These are phyloP conservation scores for Thaumetopoea pityocampa DNA, from an alignment of 1,140 invertebrate species.

Conservation along the genomic window DNA sequence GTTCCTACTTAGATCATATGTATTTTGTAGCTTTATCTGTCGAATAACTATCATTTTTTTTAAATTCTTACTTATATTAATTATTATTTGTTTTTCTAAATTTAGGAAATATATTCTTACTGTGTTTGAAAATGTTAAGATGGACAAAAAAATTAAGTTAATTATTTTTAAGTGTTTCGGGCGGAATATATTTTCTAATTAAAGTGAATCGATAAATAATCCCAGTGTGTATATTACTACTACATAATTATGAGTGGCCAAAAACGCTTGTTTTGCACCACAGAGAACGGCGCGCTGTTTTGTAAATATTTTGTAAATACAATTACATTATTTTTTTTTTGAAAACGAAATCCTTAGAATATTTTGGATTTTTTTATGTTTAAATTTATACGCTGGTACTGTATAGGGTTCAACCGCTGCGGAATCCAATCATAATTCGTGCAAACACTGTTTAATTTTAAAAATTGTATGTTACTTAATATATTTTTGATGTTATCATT, in stretches of 20 bases:
- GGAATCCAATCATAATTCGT: no score
- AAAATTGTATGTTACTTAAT: no score
- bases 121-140: constrained; percentile 14
- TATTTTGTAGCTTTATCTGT: constrained; percentile 54
- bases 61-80: constrained; percentile 12
- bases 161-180: constrained; percentile 21
- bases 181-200: constrained; percentile 63
- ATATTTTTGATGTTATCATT: constrained; percentile 34
- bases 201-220: constrained; percentile 31
- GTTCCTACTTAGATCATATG: constrained; percentile 72
- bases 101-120: constrained; percentile 62
- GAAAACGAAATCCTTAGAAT: constrained; percentile 42
- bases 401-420: no score
- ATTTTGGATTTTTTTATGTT: no score
- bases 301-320: constrained; percentile 75
- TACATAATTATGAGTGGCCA: constrained; percentile 54
- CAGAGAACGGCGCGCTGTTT: constrained; percentile 41
- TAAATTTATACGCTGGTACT: no score
- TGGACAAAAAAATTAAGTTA: constrained; percentile 9
- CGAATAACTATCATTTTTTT: constrained; percentile 23
- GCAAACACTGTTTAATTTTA: no score
- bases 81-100: constrained; percentile 8
- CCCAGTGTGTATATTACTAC: constrained; percentile 21
- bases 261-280: constrained; percentile 43
- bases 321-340: constrained; percentile 53